Percentiles rank a stretch among this genome's conserved stretches.
phyloP scores from a whole-genome alignment of 2,113 vertebrate genomes.

The Rhabdornis inornatus region DNA sequence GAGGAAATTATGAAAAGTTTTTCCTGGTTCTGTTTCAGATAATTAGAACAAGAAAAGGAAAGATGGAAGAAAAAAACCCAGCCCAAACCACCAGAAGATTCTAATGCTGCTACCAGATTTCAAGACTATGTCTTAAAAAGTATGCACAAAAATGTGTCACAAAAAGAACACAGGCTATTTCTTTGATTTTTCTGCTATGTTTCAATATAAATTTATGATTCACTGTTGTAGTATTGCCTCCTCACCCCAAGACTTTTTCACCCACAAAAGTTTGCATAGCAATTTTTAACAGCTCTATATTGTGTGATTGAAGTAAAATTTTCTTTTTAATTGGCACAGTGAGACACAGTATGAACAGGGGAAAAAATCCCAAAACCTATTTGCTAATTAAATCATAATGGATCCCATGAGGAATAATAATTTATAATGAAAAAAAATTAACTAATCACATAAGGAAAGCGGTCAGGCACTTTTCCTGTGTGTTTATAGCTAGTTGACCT shows the following conservation, averaged over 20 bases:
- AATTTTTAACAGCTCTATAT: background rate
- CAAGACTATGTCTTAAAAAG: background rate
- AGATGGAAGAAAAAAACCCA: accelerated
- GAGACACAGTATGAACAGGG: background rate
- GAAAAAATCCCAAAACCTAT: background rate
- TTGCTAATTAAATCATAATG: background rate
- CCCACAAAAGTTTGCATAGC: background rate
- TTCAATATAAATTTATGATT: background rate
- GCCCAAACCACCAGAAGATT: background rate
- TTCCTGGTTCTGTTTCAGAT: background rate
- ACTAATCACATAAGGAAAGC: background rate
- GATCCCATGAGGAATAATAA: background rate
- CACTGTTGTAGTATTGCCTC: background rate
- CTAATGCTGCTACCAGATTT: background rate
- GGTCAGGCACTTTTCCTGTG: background rate
- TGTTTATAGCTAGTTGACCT: background rate
- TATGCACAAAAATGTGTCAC: background rate
- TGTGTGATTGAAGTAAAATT: background rate
- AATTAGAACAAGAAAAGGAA: background rate
- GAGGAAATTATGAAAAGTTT: background rate
- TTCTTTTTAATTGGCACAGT: background rate
- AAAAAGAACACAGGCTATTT: background rate
- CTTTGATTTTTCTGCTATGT: background rate
- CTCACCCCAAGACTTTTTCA: background rate
- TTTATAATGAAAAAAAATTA: background rate